phyloP scores from a whole-genome alignment of 2,113 vertebrate species.

The Psephotus haematonotus region DNA sequence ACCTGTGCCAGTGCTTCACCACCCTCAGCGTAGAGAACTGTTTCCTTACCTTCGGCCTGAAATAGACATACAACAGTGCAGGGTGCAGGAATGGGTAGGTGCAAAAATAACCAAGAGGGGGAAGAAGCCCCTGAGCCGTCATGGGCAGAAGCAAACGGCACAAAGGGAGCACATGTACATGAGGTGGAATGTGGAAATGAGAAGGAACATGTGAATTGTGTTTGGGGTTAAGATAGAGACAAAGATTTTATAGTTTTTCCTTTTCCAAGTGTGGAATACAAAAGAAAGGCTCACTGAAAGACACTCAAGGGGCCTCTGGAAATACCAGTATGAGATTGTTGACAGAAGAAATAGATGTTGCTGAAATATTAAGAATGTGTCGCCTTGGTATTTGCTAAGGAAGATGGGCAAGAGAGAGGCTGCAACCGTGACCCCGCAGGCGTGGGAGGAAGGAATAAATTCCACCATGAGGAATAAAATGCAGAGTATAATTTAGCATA shows the following conservation, averaged over 20 bases:
- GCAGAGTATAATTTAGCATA: not conserved
- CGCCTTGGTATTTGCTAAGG: constrained; percentile 28
- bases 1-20: not conserved
- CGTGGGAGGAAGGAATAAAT: not conserved
- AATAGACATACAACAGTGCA: not conserved
- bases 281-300: not conserved
- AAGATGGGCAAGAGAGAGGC: not conserved
- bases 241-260: fast-evolving
- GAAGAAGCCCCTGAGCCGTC: not conserved
- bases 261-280: not conserved
- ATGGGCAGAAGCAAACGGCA: not conserved
- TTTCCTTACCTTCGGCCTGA: not conserved
- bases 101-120: not conserved
- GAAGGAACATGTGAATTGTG: not conserved
- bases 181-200: not conserved
- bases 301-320: not conserved
- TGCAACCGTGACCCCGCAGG: not conserved
- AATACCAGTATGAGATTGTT: not conserved
- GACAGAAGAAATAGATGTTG: constrained; percentile 17
- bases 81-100: not conserved
- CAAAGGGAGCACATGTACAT: not conserved
- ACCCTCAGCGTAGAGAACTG: not conserved
- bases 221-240: not conserved
- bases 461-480: not conserved
- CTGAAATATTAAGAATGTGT: constrained; percentile 40